These are phyloP conservation scores for Eurytoma adleriae DNA, from an alignment of 2,888 invertebrate genomes.

Conservation along the genomic window DNA sequence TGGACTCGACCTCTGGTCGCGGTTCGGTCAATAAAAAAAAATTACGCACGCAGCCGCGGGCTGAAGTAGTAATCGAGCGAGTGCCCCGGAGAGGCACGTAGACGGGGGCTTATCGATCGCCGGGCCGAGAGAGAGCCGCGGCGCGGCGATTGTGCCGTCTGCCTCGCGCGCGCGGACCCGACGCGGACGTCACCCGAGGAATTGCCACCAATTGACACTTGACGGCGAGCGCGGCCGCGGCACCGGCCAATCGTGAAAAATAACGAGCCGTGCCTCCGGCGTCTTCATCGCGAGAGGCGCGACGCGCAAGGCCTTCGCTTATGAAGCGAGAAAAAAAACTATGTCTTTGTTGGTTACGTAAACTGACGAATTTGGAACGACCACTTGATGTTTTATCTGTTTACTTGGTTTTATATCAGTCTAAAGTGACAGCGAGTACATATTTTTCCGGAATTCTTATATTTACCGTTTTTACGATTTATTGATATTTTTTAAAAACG, in stretches of 20 bases:
- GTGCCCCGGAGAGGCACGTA: not conserved
- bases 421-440: too few species aligned
- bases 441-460: too few species aligned
- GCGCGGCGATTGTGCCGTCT: too few species aligned
- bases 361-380: not conserved
- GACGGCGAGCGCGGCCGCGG: not conserved
- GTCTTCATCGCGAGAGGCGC: not conserved
- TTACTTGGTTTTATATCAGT: too few species aligned
- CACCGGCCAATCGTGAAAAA: not conserved
- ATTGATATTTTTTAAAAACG: too few species aligned
- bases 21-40: not conserved
- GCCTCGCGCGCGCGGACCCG: not conserved
- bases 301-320: not conserved
- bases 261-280: not conserved
- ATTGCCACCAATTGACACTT: constrained; percentile 35
- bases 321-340: not conserved
- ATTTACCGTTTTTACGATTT: too few species aligned
- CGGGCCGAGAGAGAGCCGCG: not conserved
- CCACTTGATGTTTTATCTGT: too few species aligned
- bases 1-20: constrained; percentile 1
- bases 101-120: constrained; percentile 36
- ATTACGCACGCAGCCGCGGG: not conserved
- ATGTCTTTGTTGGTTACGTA: not conserved
- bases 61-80: not conserved
- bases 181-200: not conserved